phyloP scores from a whole-genome alignment of 2,888 invertebrate species.

The Eulithis prunata region DNA sequence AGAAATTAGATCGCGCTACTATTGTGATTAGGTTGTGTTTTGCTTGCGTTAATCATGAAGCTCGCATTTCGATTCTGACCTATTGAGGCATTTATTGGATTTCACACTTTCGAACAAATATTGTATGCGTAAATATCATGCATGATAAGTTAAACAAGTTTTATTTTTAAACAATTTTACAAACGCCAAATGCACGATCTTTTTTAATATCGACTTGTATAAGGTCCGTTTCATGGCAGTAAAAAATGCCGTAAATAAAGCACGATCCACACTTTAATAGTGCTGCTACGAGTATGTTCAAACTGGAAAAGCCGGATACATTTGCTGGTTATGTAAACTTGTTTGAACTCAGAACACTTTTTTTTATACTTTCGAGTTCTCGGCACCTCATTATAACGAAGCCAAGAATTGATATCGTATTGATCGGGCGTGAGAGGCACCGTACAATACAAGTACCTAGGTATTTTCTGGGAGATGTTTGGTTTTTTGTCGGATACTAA shows the following conservation, averaged over 20 bases:
- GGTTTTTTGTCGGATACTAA: no score
- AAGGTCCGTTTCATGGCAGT: slow-evolving; percentile 55
- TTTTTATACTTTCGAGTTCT: not conserved
- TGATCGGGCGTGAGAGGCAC: no score
- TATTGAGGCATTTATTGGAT: slow-evolving; percentile 56
- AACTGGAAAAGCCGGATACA: slow-evolving; percentile 20
- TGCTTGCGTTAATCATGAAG: not conserved
- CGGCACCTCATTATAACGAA: no score
- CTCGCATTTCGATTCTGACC: slow-evolving; percentile 42
- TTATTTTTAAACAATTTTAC: slow-evolving; percentile 36
- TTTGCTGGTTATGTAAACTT: slow-evolving; percentile 2
- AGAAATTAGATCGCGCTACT: not conserved
- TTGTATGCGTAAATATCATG: slow-evolving; percentile 33
- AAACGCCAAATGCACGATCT: slow-evolving; percentile 38
- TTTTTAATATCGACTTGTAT: slow-evolving; percentile 47
- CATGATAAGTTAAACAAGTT: slow-evolving; percentile 41
- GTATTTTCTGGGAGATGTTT: no score
- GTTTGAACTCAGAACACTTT: not conserved
- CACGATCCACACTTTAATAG: slow-evolving; percentile 20
- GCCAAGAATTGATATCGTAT: no score
- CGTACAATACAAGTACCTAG: no score
- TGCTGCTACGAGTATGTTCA: slow-evolving; percentile 15
- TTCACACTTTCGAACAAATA: slow-evolving; percentile 57
- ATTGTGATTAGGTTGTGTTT: slow-evolving; percentile 13
- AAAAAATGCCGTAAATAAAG: slow-evolving; percentile 57